Evolutionary conservation across 1,140 invertebrate genomes (phyloP), one percentile per base, ranked within the genome.

Genomic region (Drosophila chauvacae): DNA sequence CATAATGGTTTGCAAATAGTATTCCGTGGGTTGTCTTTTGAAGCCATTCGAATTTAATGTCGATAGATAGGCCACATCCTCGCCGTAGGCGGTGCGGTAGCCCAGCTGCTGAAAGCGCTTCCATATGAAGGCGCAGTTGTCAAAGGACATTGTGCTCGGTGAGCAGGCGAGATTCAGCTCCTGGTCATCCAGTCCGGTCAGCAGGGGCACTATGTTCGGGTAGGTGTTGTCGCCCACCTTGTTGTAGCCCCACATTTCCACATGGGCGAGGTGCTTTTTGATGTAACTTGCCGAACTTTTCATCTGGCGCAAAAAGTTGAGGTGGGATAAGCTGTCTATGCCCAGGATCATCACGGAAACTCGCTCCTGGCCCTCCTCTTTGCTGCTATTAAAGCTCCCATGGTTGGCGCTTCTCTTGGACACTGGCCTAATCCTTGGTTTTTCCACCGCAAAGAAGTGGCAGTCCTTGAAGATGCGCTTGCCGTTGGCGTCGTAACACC

Each of bases 31-130:
- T 14, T 77, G 56, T 4, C 7, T 44, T 0, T 94, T 93, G 83
- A 98, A 98, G 1, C 97, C 97, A 14, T 93, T 92, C 94, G 96
- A 97, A 90, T 97, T 97, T 77, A 98, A 98, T 2, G 96, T 95
- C 2, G 95, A 95, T 33, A 97, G 94, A 10, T 92, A 83, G 0
- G 95, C 95, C 94, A 28, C 94, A 88, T 98, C 97, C 93, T 98
- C 97, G 2, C 94, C 95, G 56, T 96, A 96, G 1, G 95, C 94
- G 0, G 97, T 98, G 7, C 95, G 94, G 83, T 96, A 98, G 3
- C 96, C 95, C 3, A 94, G 93, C 41, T 95, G 93, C 56, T 95
- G 95, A 78, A 94, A 98, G 59, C 95, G 94, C 64, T 96, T 95
- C 97, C 97, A 98, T 20, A 98, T 94, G 71, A 97, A 96, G 0